A percentile compares a stretch with the other conserved stretches of the same genome.
phyloP scores from a whole-genome alignment of 1,140 invertebrate species.

The Lucilia cuprina region DNA sequence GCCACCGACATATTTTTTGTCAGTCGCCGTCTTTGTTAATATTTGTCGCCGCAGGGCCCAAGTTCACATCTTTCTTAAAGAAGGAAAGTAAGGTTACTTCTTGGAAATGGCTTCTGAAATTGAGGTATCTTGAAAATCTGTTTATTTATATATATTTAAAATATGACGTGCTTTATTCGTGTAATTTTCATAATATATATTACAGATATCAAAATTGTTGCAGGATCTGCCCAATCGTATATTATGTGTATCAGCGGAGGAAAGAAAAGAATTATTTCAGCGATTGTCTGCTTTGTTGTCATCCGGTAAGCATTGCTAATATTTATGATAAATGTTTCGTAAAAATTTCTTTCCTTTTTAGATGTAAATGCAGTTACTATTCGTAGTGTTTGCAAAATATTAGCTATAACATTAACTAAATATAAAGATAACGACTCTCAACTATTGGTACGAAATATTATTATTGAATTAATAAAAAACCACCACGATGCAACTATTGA shows the following conservation, averaged over 20 bases:
- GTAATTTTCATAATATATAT: too few species aligned
- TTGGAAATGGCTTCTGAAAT: neutral
- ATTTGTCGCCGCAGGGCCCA: too few species aligned
- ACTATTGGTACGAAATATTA: conserved; percentile 73
- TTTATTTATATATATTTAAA: neutral
- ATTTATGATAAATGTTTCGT: neutral
- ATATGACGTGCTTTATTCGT: neutral
- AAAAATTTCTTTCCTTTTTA: conserved; percentile 60
- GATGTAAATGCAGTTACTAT: conserved; percentile 80
- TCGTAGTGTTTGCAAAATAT: conserved; percentile 77
- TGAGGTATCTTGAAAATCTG: neutral
- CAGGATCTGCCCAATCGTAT: conserved; percentile 35
- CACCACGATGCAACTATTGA: conserved; percentile 76
- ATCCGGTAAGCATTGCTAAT: conserved; percentile 28
- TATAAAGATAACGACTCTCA: conserved; percentile 82
- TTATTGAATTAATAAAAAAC: conserved; percentile 70
- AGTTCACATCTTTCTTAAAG: neutral
- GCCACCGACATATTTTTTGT: too few species aligned
- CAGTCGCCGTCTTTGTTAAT: too few species aligned
- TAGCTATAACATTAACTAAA: conserved; percentile 76
- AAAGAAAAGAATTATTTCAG: conserved; percentile 25
- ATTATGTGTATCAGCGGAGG: conserved; percentile 13
- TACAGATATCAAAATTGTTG: conserved; percentile 6
- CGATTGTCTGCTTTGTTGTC: conserved; percentile 13
- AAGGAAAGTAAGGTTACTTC: neutral